Evolutionary conservation across 2,888 invertebrate species (phyloP).

Genomic region (Caenorhabditis sp.): DNA sequence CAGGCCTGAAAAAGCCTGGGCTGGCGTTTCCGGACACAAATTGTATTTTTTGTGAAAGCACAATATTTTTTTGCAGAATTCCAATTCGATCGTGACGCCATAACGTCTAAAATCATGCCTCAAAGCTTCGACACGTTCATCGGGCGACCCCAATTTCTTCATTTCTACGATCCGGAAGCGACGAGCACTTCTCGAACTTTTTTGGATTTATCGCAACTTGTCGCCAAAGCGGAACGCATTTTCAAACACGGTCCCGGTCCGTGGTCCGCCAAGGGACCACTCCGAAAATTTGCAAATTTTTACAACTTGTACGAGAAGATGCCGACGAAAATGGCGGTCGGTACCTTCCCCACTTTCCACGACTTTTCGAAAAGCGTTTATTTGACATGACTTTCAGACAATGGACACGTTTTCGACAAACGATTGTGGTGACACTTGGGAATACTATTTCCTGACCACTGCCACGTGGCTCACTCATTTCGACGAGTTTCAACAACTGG

Average conservation of each 20-base stretch:
- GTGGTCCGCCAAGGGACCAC: background rate
- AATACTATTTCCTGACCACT: background rate
- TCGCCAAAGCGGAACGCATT: background rate
- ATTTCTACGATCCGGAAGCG: constrained; percentile 8
- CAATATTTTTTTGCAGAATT: constrained; percentile 10
- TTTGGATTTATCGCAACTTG: background rate
- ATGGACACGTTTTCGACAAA: background rate
- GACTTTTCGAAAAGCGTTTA: background rate
- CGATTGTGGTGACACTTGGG: background rate
- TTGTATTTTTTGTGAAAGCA: background rate
- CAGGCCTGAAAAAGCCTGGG: background rate
- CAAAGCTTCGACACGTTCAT: constrained; percentile 2
- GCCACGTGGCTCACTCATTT: constrained; percentile 9
- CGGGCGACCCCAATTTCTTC: background rate
- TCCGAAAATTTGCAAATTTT: background rate
- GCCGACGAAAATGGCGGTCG: constrained; percentile 28
- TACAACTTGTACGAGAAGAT: background rate
- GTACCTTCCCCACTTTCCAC: no score
- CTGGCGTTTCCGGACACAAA: background rate
- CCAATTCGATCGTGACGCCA: constrained; percentile 6
- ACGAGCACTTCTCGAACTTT: constrained; percentile 13
- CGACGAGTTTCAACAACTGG: background rate
- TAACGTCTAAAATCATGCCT: constrained; percentile 2
- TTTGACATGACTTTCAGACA: background rate
- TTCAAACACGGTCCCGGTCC: background rate